Conservation (phyloP, 1,140 invertebrate species). For the Lycorma delicatula region DNA sequence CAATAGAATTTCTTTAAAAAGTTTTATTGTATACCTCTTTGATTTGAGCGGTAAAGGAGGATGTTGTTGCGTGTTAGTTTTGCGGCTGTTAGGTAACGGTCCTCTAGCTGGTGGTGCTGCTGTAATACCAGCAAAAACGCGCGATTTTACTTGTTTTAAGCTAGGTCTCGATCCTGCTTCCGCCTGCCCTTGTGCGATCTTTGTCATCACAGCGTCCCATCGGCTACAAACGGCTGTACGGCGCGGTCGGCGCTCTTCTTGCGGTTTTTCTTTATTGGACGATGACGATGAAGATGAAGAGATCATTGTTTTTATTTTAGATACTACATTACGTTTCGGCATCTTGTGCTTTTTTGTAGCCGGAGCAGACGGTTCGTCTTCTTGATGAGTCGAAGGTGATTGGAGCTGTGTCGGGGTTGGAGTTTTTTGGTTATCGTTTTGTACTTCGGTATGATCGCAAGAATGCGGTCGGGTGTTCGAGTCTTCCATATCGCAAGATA, state of each 20-base stretch:
- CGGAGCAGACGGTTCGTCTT: constrained; percentile 6
- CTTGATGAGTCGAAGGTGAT: too few species aligned
- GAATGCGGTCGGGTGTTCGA: too few species aligned
- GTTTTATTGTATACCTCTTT: too few species aligned
- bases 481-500: constrained; percentile 32
- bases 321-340: constrained; percentile 61
- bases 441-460: too few species aligned
- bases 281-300: constrained; percentile 41
- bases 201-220: constrained; percentile 76
- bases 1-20: too few species aligned
- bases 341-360: constrained; percentile 62
- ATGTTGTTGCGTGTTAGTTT: background rate
- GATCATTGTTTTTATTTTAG: constrained; percentile 63
- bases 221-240: constrained; percentile 34
- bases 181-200: constrained; percentile 61
- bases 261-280: constrained; percentile 39
- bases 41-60: background rate
- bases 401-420: too few species aligned
- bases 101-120: constrained; percentile 5
- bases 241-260: constrained; percentile 28
- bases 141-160: constrained; percentile 68
- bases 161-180: constrained; percentile 52
- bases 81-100: too few species aligned
- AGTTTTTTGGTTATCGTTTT: too few species aligned
- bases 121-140: constrained; percentile 43